phyloP scores from a whole-genome alignment of 2,888 invertebrate species.

The Cheilosia urbana region DNA sequence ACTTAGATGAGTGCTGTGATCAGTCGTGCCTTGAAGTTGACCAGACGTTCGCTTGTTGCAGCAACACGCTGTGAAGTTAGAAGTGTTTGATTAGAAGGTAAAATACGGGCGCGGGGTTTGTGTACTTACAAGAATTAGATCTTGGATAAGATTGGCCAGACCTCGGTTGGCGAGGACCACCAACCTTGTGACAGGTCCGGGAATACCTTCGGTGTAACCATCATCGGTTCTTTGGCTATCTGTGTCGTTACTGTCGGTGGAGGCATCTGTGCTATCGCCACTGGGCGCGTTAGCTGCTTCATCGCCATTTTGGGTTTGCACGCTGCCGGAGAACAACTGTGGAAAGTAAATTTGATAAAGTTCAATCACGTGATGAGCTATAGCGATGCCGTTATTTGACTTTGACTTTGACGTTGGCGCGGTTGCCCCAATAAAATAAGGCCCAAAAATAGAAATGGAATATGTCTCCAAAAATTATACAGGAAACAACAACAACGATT shows the following conservation, averaged over 20 bases:
- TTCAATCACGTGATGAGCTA: not conserved
- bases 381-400: not conserved
- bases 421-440: too few relatives aligned
- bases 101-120: not conserved
- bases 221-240: conserved; percentile 85
- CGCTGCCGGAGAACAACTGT: conserved; percentile 92
- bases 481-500: too few relatives aligned
- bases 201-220: conserved; percentile 92
- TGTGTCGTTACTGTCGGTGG: conserved; percentile 83
- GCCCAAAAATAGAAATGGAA: too few relatives aligned
- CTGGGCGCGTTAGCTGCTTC: conserved; percentile 85
- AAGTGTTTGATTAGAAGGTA: conserved; percentile 37
- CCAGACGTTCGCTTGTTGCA: conserved; percentile 95
- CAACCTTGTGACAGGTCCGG: conserved; percentile 93
- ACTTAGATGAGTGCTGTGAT: conserved; percentile 94
- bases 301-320: conserved; percentile 86
- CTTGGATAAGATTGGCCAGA: conserved; percentile 93
- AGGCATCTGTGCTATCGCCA: conserved; percentile 83
- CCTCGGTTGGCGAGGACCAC: conserved; percentile 95
- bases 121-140: conserved; percentile 90
- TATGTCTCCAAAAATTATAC: too few relatives aligned
- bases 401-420: not conserved
- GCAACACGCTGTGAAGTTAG: conserved; percentile 88
- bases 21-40: conserved; percentile 96
- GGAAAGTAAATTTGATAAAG: not conserved